Evolutionary conservation across 2,113 vertebrate species (phyloP), one percentile per base, ranked within the genome.

Genomic region (Damaliscus lunatus): DNA sequence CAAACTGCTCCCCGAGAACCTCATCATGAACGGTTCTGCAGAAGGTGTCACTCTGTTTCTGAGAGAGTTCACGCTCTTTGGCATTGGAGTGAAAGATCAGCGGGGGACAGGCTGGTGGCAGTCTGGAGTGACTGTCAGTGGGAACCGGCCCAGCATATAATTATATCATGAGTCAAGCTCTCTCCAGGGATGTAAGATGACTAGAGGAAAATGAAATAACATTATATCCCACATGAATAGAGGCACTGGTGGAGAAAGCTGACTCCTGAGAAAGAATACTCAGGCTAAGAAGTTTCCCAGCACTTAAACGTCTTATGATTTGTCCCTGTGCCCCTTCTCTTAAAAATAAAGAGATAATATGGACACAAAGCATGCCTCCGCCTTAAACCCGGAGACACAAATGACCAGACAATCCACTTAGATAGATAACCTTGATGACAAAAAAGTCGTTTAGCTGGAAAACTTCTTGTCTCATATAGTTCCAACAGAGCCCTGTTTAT

Each of bases 161-260:
- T 98, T 98, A 98, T 97, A 97, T 91, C 97, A 96, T 98, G 98
- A 98, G 98, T 98, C 98, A 98, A 96, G 87, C 59, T 86, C 97
- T 98, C 98, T 97, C 97, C 87, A 97, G 97, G 98, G 98, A 98
- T 82, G 96, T 96, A 96, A 98, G 92, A 97, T 90, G 96, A 97
- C 98, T 96, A 97, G 97, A 95, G 98, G 97, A 98, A 97, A 98
- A 96, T 96, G 98, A 96, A 98, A 96, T 97, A 97, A 96, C 98
- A 97, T 96, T 96, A 80, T 83, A 97, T 97, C 98, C 98, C 97
- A 97, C 98, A 97, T 97, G 98, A 95, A 96, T 90, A 98, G 92
- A 97, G 83, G 59, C 83, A 33, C 50, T 92, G 87, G 83, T 88
- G 71, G 71, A 84, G 96, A 90, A 97, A 97, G 95, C 94, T 96